Evolutionary conservation across 2,797 vertebrate species (phyloP).

Genomic region (Tachyglossus aculeatus): DNA sequence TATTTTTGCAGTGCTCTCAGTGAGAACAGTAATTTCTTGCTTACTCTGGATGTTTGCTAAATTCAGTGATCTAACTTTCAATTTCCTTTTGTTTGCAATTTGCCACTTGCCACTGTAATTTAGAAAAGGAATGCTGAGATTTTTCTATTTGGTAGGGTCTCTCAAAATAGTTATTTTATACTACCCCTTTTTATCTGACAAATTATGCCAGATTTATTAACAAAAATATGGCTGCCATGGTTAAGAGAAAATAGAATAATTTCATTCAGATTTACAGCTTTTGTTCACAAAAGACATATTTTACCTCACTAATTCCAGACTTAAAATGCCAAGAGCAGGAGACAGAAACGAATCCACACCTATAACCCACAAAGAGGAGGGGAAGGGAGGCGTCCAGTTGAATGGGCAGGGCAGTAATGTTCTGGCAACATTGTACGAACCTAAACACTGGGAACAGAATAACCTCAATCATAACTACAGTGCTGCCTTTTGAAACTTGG

Average conservation of each 20-base stretch:
- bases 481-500: constrained; percentile 5
- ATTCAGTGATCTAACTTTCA: accelerated
- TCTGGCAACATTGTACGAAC: not conserved
- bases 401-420: too few relatives aligned
- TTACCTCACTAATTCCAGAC: not conserved
- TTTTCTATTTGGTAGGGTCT: not conserved
- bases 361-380: not conserved
- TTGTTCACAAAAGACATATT: not conserved
- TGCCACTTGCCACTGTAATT: accelerated
- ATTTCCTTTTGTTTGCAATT: accelerated
- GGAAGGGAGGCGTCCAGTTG: not conserved
- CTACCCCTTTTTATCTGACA: not conserved
- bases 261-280: not conserved
- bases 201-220: not conserved
- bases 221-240: not conserved
- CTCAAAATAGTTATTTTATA: not conserved
- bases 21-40: not conserved
- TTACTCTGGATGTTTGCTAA: not conserved
- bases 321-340: not conserved
- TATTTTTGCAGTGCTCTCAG: not conserved
- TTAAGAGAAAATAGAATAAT: not conserved
- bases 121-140: accelerated
- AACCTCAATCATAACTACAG: constrained; percentile 6
- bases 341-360: not conserved
- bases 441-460: constrained; percentile 25